Evolutionary conservation across 2,888 invertebrate species (phyloP), one percentile per base, ranked within the genome.

Genomic region (Oscheius myriophilus): DNA sequence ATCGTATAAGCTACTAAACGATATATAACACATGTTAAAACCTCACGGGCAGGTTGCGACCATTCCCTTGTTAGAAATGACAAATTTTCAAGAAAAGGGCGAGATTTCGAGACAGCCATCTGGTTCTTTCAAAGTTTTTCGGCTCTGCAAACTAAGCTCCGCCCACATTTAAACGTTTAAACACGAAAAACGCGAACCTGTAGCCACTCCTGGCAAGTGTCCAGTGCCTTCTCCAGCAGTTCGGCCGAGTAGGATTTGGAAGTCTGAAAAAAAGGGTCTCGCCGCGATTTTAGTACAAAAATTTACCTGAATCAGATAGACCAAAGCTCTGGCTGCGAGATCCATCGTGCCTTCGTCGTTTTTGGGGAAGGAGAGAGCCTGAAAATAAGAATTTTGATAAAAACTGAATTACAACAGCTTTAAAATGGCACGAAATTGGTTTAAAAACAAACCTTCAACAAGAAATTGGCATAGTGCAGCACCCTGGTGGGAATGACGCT

Each of bases 201-300:
- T 6, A 97, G 89, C 95, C 95, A 96, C 87, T 97, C 97, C 87
- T 95, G 93, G 0, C 96, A 94, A 85, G 93, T 90, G 87, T 95
- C 95, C 1, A 96, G 94, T 89, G 96, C 96, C 89, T 95, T 95
- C 84, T 96, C 96, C n/a, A 97, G 95, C 87, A 96, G 95, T 86
- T 96, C 95, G 0, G 95, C 93, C 41, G 96, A 93, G 87, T 94
- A 94, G 0, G 95, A 94, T 16, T 96, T 96, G 9, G 89, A 89
- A 0, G 88, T 83, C 80, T 83, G 55, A 43, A 39, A 59, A 21
- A 39, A n/a, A 6, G 18, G 12, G 18, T 41, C 6, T 53, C 14
- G 2, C 14, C 53, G 39, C 16, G 14, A 16, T 55, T 14, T 46
- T 58, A 26, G 11, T 45, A 3, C 9, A 21, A 49, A 49, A 43